Conservation (phyloP, 2,113 vertebrate genomes). For the Protobothrops mucrosquamatus region DNA sequence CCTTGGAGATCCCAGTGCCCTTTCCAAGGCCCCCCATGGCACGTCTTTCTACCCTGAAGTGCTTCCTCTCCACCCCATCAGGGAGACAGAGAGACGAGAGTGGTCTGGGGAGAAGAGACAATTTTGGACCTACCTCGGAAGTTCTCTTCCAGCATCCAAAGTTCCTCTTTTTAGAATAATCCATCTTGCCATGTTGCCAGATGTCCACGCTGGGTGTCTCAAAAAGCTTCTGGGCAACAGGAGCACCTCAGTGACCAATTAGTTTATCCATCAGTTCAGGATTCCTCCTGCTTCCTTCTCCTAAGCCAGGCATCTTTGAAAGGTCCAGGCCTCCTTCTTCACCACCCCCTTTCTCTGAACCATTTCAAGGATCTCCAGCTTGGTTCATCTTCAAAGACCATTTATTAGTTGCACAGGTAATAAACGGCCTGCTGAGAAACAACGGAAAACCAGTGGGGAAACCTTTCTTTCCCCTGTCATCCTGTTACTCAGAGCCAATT, state of each 20-base stretch:
- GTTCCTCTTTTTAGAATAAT: background rate
- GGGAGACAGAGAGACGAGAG: background rate
- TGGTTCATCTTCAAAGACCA: conserved; percentile 60
- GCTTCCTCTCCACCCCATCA: background rate
- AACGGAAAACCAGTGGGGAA: conserved; percentile 57
- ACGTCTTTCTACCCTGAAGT: background rate
- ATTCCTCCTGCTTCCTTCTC: background rate
- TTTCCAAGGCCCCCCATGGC: background rate
- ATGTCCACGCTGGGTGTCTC: background rate
- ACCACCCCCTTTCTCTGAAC: conserved; percentile 32
- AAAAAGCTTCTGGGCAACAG: background rate
- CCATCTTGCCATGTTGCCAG: background rate
- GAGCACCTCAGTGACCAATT: background rate
- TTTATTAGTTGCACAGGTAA: conserved; percentile 67
- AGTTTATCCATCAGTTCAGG: background rate
- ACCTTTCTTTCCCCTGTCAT: conserved; percentile 64
- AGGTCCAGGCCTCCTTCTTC: background rate
- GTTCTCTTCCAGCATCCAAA: background rate
- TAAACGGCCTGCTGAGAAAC: conserved; percentile 61
- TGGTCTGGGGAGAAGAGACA: background rate
- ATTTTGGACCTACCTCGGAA: background rate
- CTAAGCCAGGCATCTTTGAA: background rate
- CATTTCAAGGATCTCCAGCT: conserved; percentile 63
- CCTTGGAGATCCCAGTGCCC: background rate
- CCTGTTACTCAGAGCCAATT: conserved; percentile 66